A percentile compares a stretch with the other conserved stretches of the same genome.
Conservation (phyloP, 2,888 invertebrate genomes). For the Mesodorylaimus sp. region DNA sequence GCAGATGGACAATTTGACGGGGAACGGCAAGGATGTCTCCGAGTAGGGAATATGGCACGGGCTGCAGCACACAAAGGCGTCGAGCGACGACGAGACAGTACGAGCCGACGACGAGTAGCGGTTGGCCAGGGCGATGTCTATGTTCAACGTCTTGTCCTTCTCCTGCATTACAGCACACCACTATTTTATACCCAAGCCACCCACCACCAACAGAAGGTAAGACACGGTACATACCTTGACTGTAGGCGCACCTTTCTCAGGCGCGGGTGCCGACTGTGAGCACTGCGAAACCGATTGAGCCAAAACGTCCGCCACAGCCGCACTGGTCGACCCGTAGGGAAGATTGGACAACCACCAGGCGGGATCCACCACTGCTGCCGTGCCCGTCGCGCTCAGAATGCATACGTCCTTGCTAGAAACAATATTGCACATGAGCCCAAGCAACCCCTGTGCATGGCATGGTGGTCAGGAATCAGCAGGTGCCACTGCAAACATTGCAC, state of each 20-base stretch:
- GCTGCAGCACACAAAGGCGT: too few relatives aligned
- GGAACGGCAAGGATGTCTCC: constrained; percentile 50
- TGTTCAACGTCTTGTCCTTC: background rate
- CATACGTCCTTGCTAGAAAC: constrained; percentile 71
- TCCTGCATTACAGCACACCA: background rate
- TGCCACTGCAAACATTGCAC: too few relatives aligned
- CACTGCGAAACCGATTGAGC: background rate
- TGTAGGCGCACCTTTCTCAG: too few relatives aligned
- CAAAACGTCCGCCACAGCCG: background rate
- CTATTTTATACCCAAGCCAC: too few relatives aligned
- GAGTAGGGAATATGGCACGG: constrained; percentile 68
- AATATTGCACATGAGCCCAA: too few relatives aligned
- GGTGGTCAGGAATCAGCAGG: too few relatives aligned
- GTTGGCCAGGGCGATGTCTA: constrained; percentile 1
- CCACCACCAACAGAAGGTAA: too few relatives aligned
- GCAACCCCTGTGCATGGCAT: too few relatives aligned
- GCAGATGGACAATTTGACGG: constrained; percentile 53
- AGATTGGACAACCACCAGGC: too few relatives aligned
- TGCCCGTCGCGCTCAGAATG: constrained; percentile 75
- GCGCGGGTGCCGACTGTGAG: too few relatives aligned
- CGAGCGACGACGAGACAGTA: background rate
- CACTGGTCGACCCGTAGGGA: background rate
- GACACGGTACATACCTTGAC: too few relatives aligned
- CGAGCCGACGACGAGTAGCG: background rate
- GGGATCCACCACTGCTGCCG: constrained; percentile 55